Evolutionary conservation across 1,140 invertebrate species (phyloP).

Genomic region (Drosophila azteca): DNA sequence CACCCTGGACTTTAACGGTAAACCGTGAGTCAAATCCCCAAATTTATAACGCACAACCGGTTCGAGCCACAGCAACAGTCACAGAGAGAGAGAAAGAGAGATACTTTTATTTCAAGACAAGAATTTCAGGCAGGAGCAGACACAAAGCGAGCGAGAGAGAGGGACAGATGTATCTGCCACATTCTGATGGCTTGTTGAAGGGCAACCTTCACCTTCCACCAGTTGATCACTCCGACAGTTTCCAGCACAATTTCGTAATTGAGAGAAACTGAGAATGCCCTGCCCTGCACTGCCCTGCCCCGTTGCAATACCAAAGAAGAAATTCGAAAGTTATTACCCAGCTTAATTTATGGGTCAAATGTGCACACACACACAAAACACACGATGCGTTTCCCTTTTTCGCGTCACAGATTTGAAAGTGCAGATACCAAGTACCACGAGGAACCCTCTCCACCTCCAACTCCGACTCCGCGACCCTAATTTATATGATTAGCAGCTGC

Average conservation of each 20-base stretch:
- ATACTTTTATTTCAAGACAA: slow-evolving; percentile 31
- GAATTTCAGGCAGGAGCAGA: background rate
- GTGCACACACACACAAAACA: slow-evolving; percentile 31
- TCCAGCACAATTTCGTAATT: slow-evolving; percentile 62
- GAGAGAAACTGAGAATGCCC: slow-evolving; percentile 69
- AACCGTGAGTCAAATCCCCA: slow-evolving; percentile 61
- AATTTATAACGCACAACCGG: slow-evolving; percentile 65
- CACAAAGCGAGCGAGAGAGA: slow-evolving; percentile 5
- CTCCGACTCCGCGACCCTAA: slow-evolving; percentile 61
- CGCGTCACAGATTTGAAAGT: slow-evolving; percentile 77
- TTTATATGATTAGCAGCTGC: slow-evolving; percentile 75
- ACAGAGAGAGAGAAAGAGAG: background rate
- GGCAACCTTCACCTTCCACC: slow-evolving; percentile 50
- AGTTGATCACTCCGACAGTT: background rate
- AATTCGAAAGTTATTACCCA: slow-evolving; percentile 79
- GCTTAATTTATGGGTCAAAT: slow-evolving; percentile 81
- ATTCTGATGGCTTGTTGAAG: slow-evolving; percentile 47
- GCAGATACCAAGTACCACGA: slow-evolving; percentile 61
- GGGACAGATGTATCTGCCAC: slow-evolving; percentile 4
- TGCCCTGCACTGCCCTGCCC: too few relatives aligned
- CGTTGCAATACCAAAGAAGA: slow-evolving; percentile 34
- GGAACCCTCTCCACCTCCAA: slow-evolving; percentile 5
- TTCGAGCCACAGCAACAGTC: slow-evolving; percentile 20
- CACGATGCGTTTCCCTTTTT: slow-evolving; percentile 54
- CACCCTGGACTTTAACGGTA: slow-evolving; percentile 65